Evolutionary conservation across 1,140 invertebrate species (phyloP).

Genomic region (Bilobella aurantiaca): DNA sequence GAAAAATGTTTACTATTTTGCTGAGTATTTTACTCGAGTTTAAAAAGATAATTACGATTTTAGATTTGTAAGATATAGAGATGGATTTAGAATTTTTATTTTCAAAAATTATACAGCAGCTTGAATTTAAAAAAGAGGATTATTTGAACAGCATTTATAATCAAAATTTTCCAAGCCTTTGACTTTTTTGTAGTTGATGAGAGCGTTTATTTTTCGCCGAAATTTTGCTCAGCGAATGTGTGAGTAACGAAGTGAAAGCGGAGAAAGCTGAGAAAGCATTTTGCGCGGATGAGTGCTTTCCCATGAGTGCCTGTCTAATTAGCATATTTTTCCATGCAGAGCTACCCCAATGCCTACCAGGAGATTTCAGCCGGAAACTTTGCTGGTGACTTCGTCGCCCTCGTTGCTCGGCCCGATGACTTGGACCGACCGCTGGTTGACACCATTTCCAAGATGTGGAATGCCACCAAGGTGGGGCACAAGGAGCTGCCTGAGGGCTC

Average conservation of each 20-base stretch:
- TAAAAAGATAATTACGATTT: neutral
- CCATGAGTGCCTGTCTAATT: too few relatives aligned
- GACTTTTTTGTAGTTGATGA: too few relatives aligned
- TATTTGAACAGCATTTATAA: too few relatives aligned
- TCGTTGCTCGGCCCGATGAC: slow-evolving; percentile 12
- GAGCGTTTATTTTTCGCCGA: too few relatives aligned
- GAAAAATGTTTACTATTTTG: neutral
- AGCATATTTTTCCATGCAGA: slow-evolving; percentile 10
- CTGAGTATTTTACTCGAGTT: neutral
- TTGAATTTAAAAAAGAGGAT: too few relatives aligned
- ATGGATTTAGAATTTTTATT: too few relatives aligned
- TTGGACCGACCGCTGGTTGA: slow-evolving; percentile 10
- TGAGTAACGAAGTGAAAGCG: too few relatives aligned
- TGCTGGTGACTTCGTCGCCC: slow-evolving; percentile 18
- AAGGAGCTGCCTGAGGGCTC: neutral
- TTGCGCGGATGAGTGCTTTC: too few relatives aligned
- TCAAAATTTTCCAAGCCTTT: too few relatives aligned
- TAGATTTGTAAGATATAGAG: neutral
- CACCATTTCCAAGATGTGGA: slow-evolving; percentile 13
- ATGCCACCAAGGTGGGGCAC: neutral
- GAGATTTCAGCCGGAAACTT: slow-evolving; percentile 9
- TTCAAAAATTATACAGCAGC: too few relatives aligned
- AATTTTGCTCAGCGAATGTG: too few relatives aligned
- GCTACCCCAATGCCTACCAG: slow-evolving; percentile 15
- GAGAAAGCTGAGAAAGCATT: too few relatives aligned